These are phyloP conservation scores for Drosophila tsacasi DNA, from an alignment of 1,140 invertebrate genomes.

Conservation along the genomic window DNA sequence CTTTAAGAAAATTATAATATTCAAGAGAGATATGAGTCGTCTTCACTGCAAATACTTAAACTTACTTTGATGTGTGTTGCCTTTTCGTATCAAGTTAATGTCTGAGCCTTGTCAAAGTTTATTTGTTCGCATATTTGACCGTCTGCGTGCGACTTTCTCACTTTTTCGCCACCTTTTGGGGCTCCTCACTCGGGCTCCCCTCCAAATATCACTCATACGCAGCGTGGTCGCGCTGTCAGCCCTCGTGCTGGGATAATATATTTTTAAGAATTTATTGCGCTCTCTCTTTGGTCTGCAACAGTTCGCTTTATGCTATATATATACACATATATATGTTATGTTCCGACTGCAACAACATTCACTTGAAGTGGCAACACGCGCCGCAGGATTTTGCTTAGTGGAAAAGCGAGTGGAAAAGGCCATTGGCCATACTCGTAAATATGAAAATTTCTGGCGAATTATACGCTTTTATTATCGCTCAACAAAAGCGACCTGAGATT, in stretches of 20 bases:
- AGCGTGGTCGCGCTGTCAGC: conserved; percentile 49
- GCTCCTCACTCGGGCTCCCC: background rate
- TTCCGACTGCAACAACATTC: conserved; percentile 27
- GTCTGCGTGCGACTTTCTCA: conserved; percentile 31
- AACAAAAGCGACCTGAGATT: conserved; percentile 68
- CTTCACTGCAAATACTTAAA: background rate
- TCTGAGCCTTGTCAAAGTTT: conserved; percentile 23
- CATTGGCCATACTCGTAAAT: conserved; percentile 56
- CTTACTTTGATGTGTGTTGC: background rate
- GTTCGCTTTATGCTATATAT: conserved; percentile 23
- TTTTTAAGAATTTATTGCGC: conserved; percentile 58
- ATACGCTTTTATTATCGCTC: conserved; percentile 60
- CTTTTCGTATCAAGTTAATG: conserved; percentile 2
- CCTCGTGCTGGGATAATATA: conserved; percentile 43
- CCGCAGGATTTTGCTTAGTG: conserved; percentile 35
- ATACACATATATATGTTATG: conserved; percentile 1
- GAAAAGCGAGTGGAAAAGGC: conserved; percentile 4
- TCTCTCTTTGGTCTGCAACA: conserved; percentile 24
- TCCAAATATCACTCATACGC: conserved; percentile 40
- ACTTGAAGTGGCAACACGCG: conserved; percentile 58
- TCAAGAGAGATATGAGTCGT: background rate
- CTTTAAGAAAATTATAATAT: fast-evolving
- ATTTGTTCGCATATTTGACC: conserved; percentile 27
- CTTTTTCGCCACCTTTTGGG: conserved; percentile 1
- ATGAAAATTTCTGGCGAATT: conserved; percentile 65